Evolutionary conservation across 2,888 invertebrate species (phyloP).

Genomic region (Hipparchia semele): DNA sequence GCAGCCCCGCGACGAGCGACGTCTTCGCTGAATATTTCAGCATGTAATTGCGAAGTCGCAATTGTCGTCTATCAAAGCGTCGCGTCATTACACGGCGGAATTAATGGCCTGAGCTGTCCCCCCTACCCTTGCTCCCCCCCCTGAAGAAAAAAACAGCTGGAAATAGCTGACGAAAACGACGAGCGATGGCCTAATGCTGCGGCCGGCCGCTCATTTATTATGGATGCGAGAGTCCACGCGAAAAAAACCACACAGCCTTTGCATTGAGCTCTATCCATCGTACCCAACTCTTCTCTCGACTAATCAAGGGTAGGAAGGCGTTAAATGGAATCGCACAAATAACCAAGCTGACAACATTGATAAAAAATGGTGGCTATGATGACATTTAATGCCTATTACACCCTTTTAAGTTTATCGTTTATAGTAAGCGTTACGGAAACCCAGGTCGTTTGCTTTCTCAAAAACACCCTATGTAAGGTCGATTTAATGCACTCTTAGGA

Average conservation of each 20-base stretch:
- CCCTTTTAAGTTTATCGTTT: constrained; percentile 31
- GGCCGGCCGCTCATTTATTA: constrained; percentile 63
- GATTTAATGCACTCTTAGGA: neutral
- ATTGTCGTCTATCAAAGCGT: constrained; percentile 53
- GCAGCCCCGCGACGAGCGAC: constrained; percentile 37
- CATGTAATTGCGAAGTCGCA: constrained; percentile 61
- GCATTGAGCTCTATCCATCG: constrained; percentile 28
- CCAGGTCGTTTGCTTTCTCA: constrained; percentile 1
- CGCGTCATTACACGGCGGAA: constrained; percentile 54
- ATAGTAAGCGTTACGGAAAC: constrained; percentile 5
- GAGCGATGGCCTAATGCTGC: constrained; percentile 41
- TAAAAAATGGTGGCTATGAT: constrained; percentile 37
- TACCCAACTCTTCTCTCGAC: constrained; percentile 23
- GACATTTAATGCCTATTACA: constrained; percentile 32
- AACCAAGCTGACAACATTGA: constrained; percentile 41
- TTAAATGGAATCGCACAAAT: constrained; percentile 47
- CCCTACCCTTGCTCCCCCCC: constrained; percentile 30
- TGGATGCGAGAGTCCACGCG: constrained; percentile 53
- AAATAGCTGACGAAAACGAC: constrained; percentile 45
- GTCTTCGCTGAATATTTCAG: constrained; percentile 63
- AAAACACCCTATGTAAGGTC: neutral
- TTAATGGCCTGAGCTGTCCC: constrained; percentile 46
- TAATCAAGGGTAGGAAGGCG: constrained; percentile 35
- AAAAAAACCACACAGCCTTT: constrained; percentile 47
- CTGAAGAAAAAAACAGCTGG: constrained; percentile 44